Percentiles rank a stretch among this genome's conserved stretches.
phyloP scores from a whole-genome alignment of 2,888 invertebrate species.

The Meloe dianella region DNA sequence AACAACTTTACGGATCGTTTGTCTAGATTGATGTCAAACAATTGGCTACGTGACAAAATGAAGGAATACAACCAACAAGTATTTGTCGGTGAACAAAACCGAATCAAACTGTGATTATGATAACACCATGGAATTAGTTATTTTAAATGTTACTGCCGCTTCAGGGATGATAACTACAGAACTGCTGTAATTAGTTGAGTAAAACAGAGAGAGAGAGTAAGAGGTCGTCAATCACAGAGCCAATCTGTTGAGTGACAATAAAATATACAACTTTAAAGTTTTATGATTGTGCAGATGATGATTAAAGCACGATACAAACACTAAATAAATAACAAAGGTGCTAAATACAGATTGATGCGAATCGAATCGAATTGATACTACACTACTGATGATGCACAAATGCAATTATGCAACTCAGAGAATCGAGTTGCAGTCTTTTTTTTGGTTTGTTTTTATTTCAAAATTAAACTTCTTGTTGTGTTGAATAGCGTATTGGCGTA shows the following conservation, averaged over 20 bases:
- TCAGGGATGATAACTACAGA: too few species aligned
- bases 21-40: slow-evolving; percentile 12
- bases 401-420: neutral
- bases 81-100: neutral
- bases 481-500: slow-evolving; percentile 14
- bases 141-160: too few species aligned
- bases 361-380: neutral
- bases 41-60: slow-evolving; percentile 16
- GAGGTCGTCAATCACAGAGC: neutral
- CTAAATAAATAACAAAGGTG: slow-evolving; percentile 22
- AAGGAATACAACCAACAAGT: slow-evolving; percentile 4
- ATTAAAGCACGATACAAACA: slow-evolving; percentile 2
- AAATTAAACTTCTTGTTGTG: too few species aligned
- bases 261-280: neutral
- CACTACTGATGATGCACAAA: neutral
- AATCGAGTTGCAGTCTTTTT: too few species aligned
- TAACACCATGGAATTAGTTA: too few species aligned
- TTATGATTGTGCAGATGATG: neutral
- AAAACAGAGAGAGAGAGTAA: too few species aligned
- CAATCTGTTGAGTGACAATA: neutral
- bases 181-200: neutral
- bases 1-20: slow-evolving; percentile 6
- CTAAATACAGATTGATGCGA: neutral
- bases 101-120: neutral
- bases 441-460: neutral